phyloP scores from a whole-genome alignment of 2,113 vertebrate genomes.

The Eurystomus gularis region DNA sequence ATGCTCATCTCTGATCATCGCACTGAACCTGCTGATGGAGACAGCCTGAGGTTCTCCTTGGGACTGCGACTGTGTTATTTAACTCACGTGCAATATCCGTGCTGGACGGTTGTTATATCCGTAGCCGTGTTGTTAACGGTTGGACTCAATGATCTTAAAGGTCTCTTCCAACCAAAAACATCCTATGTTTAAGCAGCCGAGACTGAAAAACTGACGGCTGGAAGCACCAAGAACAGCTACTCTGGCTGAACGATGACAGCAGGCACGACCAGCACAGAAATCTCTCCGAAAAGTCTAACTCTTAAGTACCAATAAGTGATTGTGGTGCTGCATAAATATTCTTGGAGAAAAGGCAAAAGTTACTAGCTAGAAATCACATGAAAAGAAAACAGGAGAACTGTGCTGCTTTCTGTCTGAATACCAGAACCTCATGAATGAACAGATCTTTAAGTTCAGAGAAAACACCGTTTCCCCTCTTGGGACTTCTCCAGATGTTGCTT shows the following conservation, averaged over 20 bases:
- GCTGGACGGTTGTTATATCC: background rate
- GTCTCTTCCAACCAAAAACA: background rate
- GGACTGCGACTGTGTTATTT: background rate
- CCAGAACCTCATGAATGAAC: background rate
- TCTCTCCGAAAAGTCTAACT: background rate
- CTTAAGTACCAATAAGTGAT: background rate
- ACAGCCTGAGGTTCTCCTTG: background rate
- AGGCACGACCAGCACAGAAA: background rate
- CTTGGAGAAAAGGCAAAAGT: background rate
- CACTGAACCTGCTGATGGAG: background rate
- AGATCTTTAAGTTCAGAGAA: slow-evolving; percentile 1
- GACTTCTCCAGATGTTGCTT: slow-evolving; percentile 45
- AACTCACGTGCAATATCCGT: background rate
- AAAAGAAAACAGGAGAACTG: background rate
- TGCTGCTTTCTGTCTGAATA: background rate
- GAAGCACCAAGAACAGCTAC: background rate
- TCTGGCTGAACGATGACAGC: background rate
- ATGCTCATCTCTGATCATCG: background rate
- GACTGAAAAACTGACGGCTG: background rate
- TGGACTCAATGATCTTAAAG: background rate
- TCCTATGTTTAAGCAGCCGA: background rate
- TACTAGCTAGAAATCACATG: background rate
- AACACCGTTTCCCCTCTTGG: slow-evolving; percentile 4
- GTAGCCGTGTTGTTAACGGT: background rate
- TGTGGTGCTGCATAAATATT: background rate